A percentile compares a stretch with the other conserved stretches of the same genome.
phyloP scores from a whole-genome alignment of 2,888 invertebrate species.

The Macrostomum cliftonense region DNA sequence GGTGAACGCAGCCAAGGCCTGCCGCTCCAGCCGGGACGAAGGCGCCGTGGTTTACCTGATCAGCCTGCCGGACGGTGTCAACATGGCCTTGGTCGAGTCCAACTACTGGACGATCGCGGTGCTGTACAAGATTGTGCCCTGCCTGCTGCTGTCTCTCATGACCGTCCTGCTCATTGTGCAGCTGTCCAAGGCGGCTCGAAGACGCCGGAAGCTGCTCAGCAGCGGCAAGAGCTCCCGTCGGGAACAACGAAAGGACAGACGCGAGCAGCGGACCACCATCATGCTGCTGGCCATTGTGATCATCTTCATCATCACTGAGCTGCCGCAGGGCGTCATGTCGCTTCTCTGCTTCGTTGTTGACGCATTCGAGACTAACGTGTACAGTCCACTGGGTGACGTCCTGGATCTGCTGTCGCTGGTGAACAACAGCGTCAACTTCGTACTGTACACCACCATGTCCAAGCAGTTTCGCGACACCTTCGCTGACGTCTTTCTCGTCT shows the following conservation, averaged over 20 bases:
- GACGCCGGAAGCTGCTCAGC: constrained; percentile 25
- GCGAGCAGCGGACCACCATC: constrained; percentile 52
- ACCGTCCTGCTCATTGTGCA: constrained; percentile 37
- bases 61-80: constrained; percentile 43
- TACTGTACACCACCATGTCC: constrained; percentile 1
- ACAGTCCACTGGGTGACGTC: constrained; percentile 1
- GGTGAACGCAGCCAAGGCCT: constrained; percentile 49
- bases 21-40: neutral
- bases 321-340: constrained; percentile 57
- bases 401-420: constrained; percentile 1
- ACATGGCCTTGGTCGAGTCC: constrained; percentile 37
- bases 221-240: constrained; percentile 6
- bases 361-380: constrained; percentile 41
- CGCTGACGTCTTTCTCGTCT: neutral
- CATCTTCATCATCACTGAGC: constrained; percentile 67
- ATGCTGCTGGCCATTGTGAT: constrained; percentile 72
- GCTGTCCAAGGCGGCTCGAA: constrained; percentile 33
- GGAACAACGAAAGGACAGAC: constrained; percentile 26
- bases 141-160: constrained; percentile 58
- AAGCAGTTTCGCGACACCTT: constrained; percentile 4
- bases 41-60: neutral
- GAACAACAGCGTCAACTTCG: neutral
- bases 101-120: constrained; percentile 82
- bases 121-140: constrained; percentile 72
- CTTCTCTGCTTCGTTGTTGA: constrained; percentile 59